A percentile compares a stretch with the other conserved stretches of the same genome.
Conservation (phyloP, 2,888 invertebrate genomes). For the Chironomus riparius region DNA sequence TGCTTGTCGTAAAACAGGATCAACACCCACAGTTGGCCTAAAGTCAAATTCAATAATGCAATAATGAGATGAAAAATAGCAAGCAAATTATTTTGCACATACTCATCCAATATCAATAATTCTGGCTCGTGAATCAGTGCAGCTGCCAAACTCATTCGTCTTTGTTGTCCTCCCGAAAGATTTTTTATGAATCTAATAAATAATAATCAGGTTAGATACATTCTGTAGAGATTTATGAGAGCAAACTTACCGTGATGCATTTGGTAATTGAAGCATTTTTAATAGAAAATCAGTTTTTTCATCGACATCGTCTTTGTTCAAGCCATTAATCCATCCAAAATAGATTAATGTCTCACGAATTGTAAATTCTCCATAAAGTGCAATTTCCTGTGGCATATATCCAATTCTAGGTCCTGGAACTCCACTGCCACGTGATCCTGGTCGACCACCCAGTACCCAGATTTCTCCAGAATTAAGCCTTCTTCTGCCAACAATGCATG, state of each 20-base stretch:
- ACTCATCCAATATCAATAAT: constrained; percentile 77
- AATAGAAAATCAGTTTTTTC: constrained; percentile 64
- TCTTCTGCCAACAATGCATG: constrained; percentile 76
- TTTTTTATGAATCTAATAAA: constrained; percentile 61
- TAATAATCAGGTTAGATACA: background rate
- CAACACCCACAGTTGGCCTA: constrained; percentile 1
- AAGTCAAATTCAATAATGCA: background rate
- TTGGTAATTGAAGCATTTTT: constrained; percentile 51
- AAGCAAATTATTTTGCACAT: background rate
- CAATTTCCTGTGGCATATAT: constrained; percentile 79
- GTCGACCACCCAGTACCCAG: constrained; percentile 74
- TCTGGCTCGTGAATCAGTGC: constrained; percentile 84
- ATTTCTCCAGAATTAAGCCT: constrained; percentile 72
- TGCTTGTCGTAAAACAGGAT: constrained; percentile 32
- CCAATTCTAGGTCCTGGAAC: constrained; percentile 85
- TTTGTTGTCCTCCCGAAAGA: constrained; percentile 81
- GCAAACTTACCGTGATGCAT: constrained; percentile 33
- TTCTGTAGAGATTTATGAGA: background rate
- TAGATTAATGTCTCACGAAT: constrained; percentile 73
- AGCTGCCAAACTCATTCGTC: constrained; percentile 80
- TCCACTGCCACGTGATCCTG: constrained; percentile 72
- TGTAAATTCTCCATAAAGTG: constrained; percentile 67
- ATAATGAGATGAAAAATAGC: too few species aligned
- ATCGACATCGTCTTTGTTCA: constrained; percentile 57
- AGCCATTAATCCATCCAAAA: constrained; percentile 75